These are phyloP conservation scores for Ceriagrion tenellum DNA, from an alignment of 2,888 invertebrate species.

Conservation along the genomic window DNA sequence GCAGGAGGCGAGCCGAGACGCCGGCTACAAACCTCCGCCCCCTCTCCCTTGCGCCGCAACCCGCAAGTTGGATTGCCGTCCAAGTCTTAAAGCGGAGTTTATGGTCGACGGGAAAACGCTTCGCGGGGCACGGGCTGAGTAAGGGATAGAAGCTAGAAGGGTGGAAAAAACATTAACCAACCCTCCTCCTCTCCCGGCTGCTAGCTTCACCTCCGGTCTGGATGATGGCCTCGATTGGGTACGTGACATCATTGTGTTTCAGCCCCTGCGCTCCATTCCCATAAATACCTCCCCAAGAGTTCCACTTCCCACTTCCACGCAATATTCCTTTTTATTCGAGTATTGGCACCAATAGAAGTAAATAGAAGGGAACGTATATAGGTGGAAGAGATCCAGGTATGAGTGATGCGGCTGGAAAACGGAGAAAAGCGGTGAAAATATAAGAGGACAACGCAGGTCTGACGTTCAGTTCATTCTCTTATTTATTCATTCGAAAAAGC, in stretches of 20 bases:
- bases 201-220: background rate
- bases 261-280: background rate
- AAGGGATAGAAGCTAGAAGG: background rate
- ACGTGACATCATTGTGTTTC: conserved; percentile 29
- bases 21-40: background rate
- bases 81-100: background rate
- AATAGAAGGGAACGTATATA: no score
- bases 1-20: background rate
- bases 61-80: background rate
- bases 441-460: no score
- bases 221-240: conserved; percentile 24
- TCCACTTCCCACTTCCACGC: background rate
- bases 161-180: background rate
- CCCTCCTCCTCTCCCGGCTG: background rate
- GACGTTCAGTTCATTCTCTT: no score
- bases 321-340: no score
- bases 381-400: no score
- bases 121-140: background rate
- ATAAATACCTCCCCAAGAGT: background rate
- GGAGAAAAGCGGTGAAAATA: no score
- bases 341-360: no score
- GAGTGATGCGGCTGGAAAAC: no score
- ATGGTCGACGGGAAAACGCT: background rate
- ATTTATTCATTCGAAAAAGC: no score
- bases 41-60: no score